Base-by-base conservation (phyloP, 2,888 invertebrate species). In the Portevinia maculata region DNA sequence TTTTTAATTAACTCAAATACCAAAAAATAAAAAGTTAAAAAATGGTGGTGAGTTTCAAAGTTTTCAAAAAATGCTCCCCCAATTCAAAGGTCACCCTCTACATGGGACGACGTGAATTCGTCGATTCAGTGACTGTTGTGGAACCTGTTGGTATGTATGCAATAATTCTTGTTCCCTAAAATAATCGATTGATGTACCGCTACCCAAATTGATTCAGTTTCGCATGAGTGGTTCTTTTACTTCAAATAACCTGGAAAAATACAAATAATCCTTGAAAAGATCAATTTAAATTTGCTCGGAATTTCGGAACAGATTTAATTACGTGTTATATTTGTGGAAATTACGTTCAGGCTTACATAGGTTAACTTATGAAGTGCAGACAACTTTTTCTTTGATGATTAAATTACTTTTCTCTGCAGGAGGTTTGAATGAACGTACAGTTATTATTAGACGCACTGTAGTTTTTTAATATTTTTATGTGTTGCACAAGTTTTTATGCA, bases 21-120 rank as follows among this genome's bases (percentile, higher is more conserved):
- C n/a, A 21, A 9, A 44, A 69, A 37, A 57, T 30, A 34, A 69
- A 28, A 37, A 69, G 17, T 28, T 19, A 70, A 84, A n/a, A 46
- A 84, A 97, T 97, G 97, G 97, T 97, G 89, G 95, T 94, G 88
- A 97, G 96, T 90, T 97, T 97, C 90, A 96, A 96, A 91, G 97
- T 97, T 88, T 97, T 95, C 91, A 97, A 97, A 91, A 97, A 97
- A 92, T 94, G 94, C 88, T 95, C 97, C 44, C 96, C 97, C 53
- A 97, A 97, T 91, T 96, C 95, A 85, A 96, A 97, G 92, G 91
- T 97, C 86, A 95, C 96, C 41, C 91, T 97, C 86, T 97, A 97
- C 87, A 90, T 97, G 92, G 96, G 95, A 46, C 96, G 96, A 90
- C 92, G 97, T 85, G 97, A 97, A 89, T 97, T 96, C 90, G 94